Percentiles rank a stretch among this genome's conserved stretches.
These are phyloP conservation scores for Meloidogyne chitwoodi DNA, from an alignment of 1,140 invertebrate species.

Conservation along the genomic window DNA sequence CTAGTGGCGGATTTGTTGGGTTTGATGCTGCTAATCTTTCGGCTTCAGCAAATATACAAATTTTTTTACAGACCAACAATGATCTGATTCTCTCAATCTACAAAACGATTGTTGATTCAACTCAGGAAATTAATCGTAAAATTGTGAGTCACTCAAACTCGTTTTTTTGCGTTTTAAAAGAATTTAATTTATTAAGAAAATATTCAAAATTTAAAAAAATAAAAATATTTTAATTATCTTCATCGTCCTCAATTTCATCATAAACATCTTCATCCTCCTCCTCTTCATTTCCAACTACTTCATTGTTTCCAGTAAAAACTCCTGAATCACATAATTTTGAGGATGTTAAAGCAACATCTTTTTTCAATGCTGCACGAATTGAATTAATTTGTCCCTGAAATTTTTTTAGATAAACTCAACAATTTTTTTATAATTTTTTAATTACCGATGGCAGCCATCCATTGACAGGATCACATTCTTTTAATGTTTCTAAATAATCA, in stretches of 20 bases:
- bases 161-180: too few species aligned
- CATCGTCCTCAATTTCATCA: slow-evolving; percentile 6
- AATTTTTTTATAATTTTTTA: neutral
- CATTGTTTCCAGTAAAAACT: neutral
- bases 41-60: slow-evolving; percentile 18
- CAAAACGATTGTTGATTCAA: slow-evolving; percentile 20
- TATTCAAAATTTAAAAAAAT: too few species aligned
- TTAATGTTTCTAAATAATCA: slow-evolving; percentile 13
- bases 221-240: neutral
- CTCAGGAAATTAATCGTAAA: slow-evolving; percentile 31
- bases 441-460: slow-evolving; percentile 52
- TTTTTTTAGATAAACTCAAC: neutral
- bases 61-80: slow-evolving; percentile 25
- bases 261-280: slow-evolving; percentile 14
- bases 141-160: slow-evolving; percentile 8
- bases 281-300: slow-evolving; percentile 3
- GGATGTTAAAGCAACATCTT: slow-evolving; percentile 46
- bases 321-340: slow-evolving; percentile 3
- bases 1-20: neutral
- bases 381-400: slow-evolving; percentile 37
- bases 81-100: slow-evolving; percentile 26
- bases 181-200: too few species aligned
- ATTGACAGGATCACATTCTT: slow-evolving; percentile 21
- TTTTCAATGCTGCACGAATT: slow-evolving; percentile 50
- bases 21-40: neutral